Evolutionary conservation across 2,888 invertebrate species (phyloP).

Genomic region (Capitulum mitella): DNA sequence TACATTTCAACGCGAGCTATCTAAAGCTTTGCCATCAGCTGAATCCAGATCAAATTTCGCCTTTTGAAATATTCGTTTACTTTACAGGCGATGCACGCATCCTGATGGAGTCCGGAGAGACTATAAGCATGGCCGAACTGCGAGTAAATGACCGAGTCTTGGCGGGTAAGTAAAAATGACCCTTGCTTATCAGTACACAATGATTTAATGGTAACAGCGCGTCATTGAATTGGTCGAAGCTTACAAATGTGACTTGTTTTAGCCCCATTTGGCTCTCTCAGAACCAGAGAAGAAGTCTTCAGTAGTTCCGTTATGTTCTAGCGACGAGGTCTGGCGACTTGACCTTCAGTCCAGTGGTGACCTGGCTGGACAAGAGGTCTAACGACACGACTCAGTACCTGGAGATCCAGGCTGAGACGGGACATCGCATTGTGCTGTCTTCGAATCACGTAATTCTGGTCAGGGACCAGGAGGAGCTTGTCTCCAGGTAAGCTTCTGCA

Average conservation of each 20-base stretch:
- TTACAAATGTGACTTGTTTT: no score
- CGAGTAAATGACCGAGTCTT: slow-evolving; percentile 27
- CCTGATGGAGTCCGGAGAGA: slow-evolving; percentile 15
- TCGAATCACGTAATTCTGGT: slow-evolving; percentile 30
- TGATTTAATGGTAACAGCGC: no score
- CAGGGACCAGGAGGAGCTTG: not conserved
- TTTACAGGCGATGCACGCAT: slow-evolving; percentile 26
- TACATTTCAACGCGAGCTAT: no score
- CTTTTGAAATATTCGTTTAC: no score
- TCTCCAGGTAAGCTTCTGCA: slow-evolving; percentile 21
- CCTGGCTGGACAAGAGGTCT: slow-evolving; percentile 31
- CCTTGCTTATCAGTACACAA: no score
- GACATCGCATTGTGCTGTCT: slow-evolving; percentile 26
- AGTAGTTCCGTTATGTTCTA: no score
- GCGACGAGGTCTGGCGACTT: slow-evolving; percentile 12
- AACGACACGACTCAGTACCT: slow-evolving; percentile 30
- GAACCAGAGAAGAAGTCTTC: no score
- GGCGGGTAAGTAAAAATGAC: slow-evolving; percentile 20
- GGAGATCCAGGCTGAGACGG: slow-evolving; percentile 18
- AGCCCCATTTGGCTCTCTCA: no score
- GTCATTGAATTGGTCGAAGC: no score
- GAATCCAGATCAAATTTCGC: no score
- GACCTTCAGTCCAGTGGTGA: slow-evolving; percentile 29
- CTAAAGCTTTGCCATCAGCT: no score
- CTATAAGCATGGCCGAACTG: slow-evolving; percentile 27